Evolutionary conservation across 2,797 vertebrate genomes (phyloP).

Genomic region (Sebastes kiyomatsui): DNA sequence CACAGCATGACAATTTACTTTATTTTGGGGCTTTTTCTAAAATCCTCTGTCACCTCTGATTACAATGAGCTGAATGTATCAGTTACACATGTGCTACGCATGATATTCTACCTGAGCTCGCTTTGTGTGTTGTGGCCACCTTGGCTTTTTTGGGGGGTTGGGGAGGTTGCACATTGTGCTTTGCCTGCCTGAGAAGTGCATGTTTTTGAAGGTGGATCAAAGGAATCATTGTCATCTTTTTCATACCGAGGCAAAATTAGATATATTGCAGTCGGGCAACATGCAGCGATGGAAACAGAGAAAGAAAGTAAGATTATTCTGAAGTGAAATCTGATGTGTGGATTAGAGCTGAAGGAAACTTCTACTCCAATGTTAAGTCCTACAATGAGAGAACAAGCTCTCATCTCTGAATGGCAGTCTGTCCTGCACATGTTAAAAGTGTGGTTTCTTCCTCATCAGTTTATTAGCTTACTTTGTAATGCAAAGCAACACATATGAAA

Average conservation of each 20-base stretch:
- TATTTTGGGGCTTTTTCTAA: constrained; percentile 74
- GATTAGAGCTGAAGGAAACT: not conserved
- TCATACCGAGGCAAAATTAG: not conserved
- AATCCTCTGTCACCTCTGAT: constrained; percentile 85
- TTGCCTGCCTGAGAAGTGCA: constrained; percentile 7
- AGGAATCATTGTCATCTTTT: constrained; percentile 42
- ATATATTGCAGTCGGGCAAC: not conserved
- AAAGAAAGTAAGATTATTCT: not conserved
- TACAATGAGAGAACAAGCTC: constrained; percentile 22
- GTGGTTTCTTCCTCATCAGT: constrained; percentile 69
- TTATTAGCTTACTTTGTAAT: constrained; percentile 64
- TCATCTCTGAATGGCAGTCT: constrained; percentile 37
- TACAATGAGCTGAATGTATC: constrained; percentile 80
- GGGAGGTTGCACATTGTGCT: constrained; percentile 23
- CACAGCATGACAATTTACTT: constrained; percentile 84
- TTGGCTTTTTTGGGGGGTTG: constrained; percentile 18
- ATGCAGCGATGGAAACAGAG: not conserved
- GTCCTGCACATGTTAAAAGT: constrained; percentile 68
- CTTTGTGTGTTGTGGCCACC: constrained; percentile 63
- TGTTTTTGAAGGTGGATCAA: constrained; percentile 40
- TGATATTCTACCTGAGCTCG: constrained; percentile 70
- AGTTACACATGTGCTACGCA: constrained; percentile 74
- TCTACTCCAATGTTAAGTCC: not conserved
- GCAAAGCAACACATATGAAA: constrained; percentile 62
- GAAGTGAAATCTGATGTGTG: not conserved